Evolutionary conservation across 1,140 invertebrate species (phyloP).

Genomic region (Hydropsyche tenuis): DNA sequence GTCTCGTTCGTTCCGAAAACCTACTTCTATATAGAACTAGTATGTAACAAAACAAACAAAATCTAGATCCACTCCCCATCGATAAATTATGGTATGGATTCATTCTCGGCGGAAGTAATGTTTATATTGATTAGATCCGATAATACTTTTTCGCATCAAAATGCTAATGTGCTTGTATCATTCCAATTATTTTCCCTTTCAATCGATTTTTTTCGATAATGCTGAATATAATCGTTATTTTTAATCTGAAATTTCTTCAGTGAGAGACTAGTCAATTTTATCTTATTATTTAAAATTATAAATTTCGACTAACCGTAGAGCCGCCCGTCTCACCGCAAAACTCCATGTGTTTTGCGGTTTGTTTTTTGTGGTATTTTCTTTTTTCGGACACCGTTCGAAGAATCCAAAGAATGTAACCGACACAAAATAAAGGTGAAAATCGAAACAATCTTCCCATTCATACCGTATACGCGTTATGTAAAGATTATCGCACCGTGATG

Average conservation of each 20-base stretch:
- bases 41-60: background rate
- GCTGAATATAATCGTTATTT: background rate
- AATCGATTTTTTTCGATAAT: background rate
- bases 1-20: conserved; percentile 3
- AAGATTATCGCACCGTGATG: too few species aligned
- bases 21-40: conserved; percentile 7
- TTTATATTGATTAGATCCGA: conserved; percentile 11
- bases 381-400: background rate
- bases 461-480: too few species aligned
- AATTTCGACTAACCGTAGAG: background rate
- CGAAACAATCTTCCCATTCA: too few species aligned
- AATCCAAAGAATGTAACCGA: too few species aligned
- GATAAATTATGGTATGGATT: conserved; percentile 2
- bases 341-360: conserved; percentile 32
- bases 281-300: conserved; percentile 15
- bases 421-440: too few species aligned
- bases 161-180: background rate
- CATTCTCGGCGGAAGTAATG: conserved; percentile 5
- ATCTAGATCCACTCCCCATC: background rate
- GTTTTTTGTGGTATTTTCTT: background rate
- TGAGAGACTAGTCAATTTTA: background rate
- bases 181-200: conserved; percentile 5
- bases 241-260: background rate
- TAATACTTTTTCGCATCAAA: conserved; percentile 19
- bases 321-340: conserved; percentile 11